These are phyloP conservation scores for Triplophysa yarkandensis DNA, from an alignment of 2,797 vertebrate genomes.

Conservation along the genomic window DNA sequence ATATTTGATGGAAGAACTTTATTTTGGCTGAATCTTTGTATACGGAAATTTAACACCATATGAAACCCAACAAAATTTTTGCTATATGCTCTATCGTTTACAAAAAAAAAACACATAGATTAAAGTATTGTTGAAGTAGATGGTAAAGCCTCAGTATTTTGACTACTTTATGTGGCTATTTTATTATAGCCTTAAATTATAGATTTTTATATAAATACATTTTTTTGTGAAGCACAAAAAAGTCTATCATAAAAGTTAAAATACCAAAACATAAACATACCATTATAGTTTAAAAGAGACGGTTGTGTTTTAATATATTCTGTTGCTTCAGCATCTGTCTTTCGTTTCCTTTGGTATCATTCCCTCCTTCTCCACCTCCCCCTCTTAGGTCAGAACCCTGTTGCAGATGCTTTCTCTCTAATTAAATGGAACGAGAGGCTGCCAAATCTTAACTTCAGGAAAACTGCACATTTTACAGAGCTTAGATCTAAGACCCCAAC, in stretches of 20 bases:
- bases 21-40: too few relatives aligned
- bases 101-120: background rate
- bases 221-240: background rate
- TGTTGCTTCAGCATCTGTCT: constrained; percentile 32
- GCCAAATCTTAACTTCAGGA: constrained; percentile 65
- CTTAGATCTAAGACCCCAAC: background rate
- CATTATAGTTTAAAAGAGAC: background rate
- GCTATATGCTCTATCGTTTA: background rate
- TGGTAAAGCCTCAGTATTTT: background rate
- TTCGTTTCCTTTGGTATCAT: constrained; percentile 48
- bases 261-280: background rate
- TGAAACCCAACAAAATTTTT: too few relatives aligned
- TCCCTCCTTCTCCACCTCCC: constrained; percentile 40
- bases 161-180: background rate
- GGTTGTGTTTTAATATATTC: constrained; percentile 32
- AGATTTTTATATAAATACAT: too few relatives aligned
- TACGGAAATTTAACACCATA: too few relatives aligned
- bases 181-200: too few relatives aligned
- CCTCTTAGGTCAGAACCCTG: constrained; percentile 62
- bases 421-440: constrained; percentile 70
- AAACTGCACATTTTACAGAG: constrained; percentile 63
- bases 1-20: too few relatives aligned
- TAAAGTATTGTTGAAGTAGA: background rate
- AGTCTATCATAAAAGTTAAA: background rate
- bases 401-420: constrained; percentile 71